Conservation (phyloP, 2,888 invertebrate species). For the Mamestra brassicae region DNA sequence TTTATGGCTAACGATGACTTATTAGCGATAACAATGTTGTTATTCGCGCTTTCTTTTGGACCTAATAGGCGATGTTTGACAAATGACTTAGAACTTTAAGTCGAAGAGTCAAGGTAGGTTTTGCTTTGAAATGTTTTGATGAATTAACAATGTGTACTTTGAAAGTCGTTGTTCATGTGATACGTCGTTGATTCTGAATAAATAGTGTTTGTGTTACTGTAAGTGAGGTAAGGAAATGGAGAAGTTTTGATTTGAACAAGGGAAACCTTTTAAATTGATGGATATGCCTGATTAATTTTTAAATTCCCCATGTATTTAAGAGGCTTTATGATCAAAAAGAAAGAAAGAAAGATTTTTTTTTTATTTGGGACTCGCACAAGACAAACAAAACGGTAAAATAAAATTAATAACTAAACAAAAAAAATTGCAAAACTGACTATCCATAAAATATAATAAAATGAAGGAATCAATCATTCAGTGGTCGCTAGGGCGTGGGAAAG, state of each 20-base stretch:
- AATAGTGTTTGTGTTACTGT: slow-evolving; percentile 58
- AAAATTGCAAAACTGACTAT: neutral
- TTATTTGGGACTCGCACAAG: too few species aligned
- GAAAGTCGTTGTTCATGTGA: slow-evolving; percentile 60
- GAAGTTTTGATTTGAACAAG: slow-evolving; percentile 23
- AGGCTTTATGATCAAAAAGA: neutral
- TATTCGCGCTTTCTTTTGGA: slow-evolving; percentile 74
- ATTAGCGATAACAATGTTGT: slow-evolving; percentile 82
- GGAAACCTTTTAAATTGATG: slow-evolving; percentile 1
- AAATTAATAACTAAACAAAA: too few species aligned
- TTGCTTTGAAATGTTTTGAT: slow-evolving; percentile 42
- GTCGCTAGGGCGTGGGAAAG: slow-evolving; percentile 11
- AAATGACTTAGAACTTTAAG: slow-evolving; percentile 40
- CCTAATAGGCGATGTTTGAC: slow-evolving; percentile 37
- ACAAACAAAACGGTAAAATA: too few species aligned
- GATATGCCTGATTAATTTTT: slow-evolving; percentile 2
- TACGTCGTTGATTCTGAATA: slow-evolving; percentile 64
- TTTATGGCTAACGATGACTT: slow-evolving; percentile 84
- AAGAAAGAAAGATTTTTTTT: too few species aligned
- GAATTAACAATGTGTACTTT: slow-evolving; percentile 61
- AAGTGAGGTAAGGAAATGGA: slow-evolving; percentile 18
- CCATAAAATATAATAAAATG: neutral
- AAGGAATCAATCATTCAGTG: slow-evolving; percentile 24
- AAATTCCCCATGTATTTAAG: neutral
- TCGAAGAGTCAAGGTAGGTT: slow-evolving; percentile 8